phyloP scores from a whole-genome alignment of 2,113 vertebrate species.

The Noturus placidus region DNA sequence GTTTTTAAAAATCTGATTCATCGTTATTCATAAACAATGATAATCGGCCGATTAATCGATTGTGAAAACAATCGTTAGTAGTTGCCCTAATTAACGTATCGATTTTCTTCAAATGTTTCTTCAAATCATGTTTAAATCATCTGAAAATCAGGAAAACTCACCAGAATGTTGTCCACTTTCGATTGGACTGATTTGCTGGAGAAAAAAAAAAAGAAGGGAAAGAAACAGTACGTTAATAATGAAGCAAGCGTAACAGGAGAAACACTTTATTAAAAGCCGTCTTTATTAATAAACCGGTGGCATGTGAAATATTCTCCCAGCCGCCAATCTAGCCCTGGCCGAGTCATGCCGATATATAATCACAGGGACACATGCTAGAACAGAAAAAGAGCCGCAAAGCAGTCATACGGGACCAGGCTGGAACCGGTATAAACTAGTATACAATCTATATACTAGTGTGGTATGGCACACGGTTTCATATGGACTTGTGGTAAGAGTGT shows the following conservation, averaged over 20 bases:
- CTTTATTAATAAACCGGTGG: conserved; percentile 78
- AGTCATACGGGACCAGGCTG: conserved; percentile 26
- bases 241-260: conserved; percentile 64
- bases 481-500: neutral
- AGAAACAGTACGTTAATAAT: conserved; percentile 65
- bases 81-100: too few relatives aligned
- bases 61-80: too few relatives aligned
- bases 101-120: too few relatives aligned
- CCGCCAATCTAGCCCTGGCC: conserved; percentile 64
- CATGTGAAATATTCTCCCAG: conserved; percentile 69
- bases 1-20: too few relatives aligned
- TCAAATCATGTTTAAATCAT: too few relatives aligned
- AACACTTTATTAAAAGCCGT: conserved; percentile 62
- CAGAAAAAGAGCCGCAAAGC: conserved; percentile 55
- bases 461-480: neutral
- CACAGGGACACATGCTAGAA: conserved; percentile 67
- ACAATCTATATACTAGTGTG: conserved; percentile 41
- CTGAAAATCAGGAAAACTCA: conserved; percentile 72
- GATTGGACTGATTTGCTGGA: conserved; percentile 98
- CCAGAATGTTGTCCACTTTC: conserved; percentile 99
- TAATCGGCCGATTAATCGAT: too few relatives aligned
- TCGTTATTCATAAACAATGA: too few relatives aligned
- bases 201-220: conserved; percentile 66
- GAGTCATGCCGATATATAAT: conserved; percentile 63
- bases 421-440: conserved; percentile 46